Percentiles rank a stretch among this genome's conserved stretches.
phyloP scores from a whole-genome alignment of 2,797 vertebrate genomes.

The Spea hammondii region DNA sequence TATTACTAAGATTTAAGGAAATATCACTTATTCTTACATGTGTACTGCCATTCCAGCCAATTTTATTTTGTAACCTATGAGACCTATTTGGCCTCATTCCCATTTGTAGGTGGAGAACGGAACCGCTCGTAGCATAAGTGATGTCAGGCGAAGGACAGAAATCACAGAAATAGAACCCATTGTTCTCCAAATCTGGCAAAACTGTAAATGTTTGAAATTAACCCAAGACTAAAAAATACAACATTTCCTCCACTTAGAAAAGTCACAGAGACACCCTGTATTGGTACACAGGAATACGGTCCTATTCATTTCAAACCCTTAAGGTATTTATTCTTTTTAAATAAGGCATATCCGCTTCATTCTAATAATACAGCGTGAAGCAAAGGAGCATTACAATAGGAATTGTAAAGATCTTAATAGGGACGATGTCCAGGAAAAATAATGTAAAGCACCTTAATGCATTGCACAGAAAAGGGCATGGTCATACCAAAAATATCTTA shows the following conservation, averaged over 20 bases:
- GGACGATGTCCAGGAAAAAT: neutral
- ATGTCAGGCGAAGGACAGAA: slow-evolving; percentile 66
- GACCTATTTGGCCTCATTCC: slow-evolving; percentile 48
- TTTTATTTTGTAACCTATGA: slow-evolving; percentile 55
- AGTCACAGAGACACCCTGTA: slow-evolving; percentile 51
- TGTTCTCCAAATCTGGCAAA: slow-evolving; percentile 69
- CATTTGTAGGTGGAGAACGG: slow-evolving; percentile 62
- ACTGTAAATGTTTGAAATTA: slow-evolving; percentile 66
- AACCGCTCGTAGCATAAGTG: slow-evolving; percentile 59
- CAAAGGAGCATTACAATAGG: slow-evolving; percentile 9
- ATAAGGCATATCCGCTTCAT: slow-evolving; percentile 23
- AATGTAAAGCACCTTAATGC: neutral
- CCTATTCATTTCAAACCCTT: slow-evolving; percentile 30
- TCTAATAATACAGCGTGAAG: slow-evolving; percentile 24
- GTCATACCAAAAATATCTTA: no score
- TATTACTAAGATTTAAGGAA: slow-evolving; percentile 44
- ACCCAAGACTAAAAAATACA: slow-evolving; percentile 68
- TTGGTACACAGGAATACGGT: slow-evolving; percentile 18
- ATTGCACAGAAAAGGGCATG: no score
- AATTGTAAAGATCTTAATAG: neutral
- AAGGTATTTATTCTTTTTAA: slow-evolving; percentile 20
- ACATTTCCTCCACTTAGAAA: slow-evolving; percentile 57
- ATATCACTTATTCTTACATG: slow-evolving; percentile 52
- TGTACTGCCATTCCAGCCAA: slow-evolving; percentile 53
- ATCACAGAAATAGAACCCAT: slow-evolving; percentile 73